A percentile compares a stretch with the other conserved stretches of the same genome.
These are phyloP conservation scores for Xenus cinereus DNA, from an alignment of 2,113 vertebrate genomes.

Conservation along the genomic window DNA sequence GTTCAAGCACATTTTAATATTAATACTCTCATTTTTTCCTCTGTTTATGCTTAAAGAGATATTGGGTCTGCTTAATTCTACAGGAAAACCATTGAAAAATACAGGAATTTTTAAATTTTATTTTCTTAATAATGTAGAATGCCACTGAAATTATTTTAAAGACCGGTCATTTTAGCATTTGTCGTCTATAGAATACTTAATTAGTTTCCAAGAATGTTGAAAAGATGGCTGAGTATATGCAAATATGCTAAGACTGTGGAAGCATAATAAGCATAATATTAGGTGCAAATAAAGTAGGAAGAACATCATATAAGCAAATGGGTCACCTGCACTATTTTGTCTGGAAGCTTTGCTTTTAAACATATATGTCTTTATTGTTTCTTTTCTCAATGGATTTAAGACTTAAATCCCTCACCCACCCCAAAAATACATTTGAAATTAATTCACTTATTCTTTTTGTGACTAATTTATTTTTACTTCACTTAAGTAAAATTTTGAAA, in stretches of 20 bases:
- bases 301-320: background rate
- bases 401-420: background rate
- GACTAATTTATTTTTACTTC: fast-evolving
- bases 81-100: background rate
- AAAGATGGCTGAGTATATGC: background rate
- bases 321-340: background rate
- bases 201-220: background rate
- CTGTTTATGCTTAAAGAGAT: background rate
- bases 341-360: background rate
- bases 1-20: background rate
- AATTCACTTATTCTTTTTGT: background rate
- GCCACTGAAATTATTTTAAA: background rate
- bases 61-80: background rate
- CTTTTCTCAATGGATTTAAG: background rate
- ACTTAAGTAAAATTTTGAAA: background rate
- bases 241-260: background rate
- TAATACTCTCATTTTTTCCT: background rate
- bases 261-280: background rate
- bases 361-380: background rate
- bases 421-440: background rate
- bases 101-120: background rate
- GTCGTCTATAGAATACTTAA: background rate
- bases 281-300: background rate
- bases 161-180: background rate
- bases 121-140: background rate